Conservation (phyloP, 2,888 invertebrate genomes). For the Tinea pellionella region DNA sequence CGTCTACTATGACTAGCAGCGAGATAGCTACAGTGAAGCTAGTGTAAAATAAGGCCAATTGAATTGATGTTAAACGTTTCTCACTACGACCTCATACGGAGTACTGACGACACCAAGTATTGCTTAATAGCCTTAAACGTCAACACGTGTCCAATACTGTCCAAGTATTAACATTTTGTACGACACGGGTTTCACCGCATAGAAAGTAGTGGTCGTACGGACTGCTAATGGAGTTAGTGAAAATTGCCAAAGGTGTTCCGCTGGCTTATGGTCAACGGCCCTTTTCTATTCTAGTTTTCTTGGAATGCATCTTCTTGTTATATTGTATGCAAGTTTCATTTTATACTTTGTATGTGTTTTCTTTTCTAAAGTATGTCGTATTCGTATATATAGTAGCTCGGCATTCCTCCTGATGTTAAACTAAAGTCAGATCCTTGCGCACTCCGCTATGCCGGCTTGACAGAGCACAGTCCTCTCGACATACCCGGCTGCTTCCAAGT, state of each 20-base stretch:
- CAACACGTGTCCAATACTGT: slow-evolving; percentile 27
- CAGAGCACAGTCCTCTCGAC: too few relatives aligned
- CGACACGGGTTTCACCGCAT: slow-evolving; percentile 36
- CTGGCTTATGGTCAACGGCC: slow-evolving; percentile 1
- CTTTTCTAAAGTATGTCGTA: too few relatives aligned
- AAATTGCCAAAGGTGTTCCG: slow-evolving; percentile 10
- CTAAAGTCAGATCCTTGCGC: too few relatives aligned
- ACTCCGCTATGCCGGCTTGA: too few relatives aligned
- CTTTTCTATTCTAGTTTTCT: slow-evolving; percentile 9
- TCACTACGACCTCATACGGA: neutral
- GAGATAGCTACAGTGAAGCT: too few relatives aligned
- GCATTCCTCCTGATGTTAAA: too few relatives aligned
- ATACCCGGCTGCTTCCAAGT: too few relatives aligned
- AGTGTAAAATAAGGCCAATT: neutral
- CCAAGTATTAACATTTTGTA: slow-evolving; percentile 39
- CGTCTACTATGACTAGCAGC: too few relatives aligned
- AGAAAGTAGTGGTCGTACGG: slow-evolving; percentile 53
- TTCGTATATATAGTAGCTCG: too few relatives aligned
- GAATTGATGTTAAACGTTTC: neutral
- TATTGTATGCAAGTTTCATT: neutral
- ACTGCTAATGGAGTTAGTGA: slow-evolving; percentile 54
- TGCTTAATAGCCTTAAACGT: slow-evolving; percentile 45
- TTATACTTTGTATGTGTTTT: too few relatives aligned
- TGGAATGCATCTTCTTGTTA: neutral
- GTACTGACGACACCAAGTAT: slow-evolving; percentile 24